Conservation (phyloP, 2,888 invertebrate species). For the Scaptomyza polygonia region DNA sequence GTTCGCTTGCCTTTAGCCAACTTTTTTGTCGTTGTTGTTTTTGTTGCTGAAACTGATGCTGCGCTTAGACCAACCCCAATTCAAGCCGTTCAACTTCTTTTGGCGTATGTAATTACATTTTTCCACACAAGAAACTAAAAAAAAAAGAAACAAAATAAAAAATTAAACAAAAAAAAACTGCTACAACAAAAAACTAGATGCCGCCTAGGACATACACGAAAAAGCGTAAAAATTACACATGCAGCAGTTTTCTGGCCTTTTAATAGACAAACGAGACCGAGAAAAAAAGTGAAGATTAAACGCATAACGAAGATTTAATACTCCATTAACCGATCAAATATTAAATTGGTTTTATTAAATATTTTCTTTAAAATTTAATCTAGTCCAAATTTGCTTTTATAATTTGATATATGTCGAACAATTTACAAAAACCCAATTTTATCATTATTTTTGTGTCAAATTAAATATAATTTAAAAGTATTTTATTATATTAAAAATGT, state of each 20-base stretch:
- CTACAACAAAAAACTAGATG: constrained; percentile 50
- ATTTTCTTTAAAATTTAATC: too few relatives aligned
- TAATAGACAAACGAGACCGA: constrained; percentile 32
- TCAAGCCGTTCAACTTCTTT: constrained; percentile 63
- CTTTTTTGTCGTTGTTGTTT: constrained; percentile 23
- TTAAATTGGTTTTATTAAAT: too few relatives aligned
- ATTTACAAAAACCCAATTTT: too few relatives aligned
- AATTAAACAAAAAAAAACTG: too few relatives aligned
- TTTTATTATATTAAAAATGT: too few relatives aligned
- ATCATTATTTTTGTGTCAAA: too few relatives aligned
- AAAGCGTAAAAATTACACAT: constrained; percentile 75
- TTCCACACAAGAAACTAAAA: constrained; percentile 63
- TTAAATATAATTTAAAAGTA: too few relatives aligned
- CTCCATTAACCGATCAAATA: background rate
- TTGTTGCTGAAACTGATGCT: constrained; percentile 27
- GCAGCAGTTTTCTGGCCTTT: constrained; percentile 72
- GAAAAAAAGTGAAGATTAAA: constrained; percentile 4
- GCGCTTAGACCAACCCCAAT: constrained; percentile 50
- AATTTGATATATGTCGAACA: too few relatives aligned
- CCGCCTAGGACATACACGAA: constrained; percentile 55
- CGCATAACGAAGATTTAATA: background rate
- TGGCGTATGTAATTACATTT: constrained; percentile 80
- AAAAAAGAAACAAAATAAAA: constrained; percentile 24
- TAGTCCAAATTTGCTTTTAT: too few relatives aligned
- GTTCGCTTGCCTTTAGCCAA: constrained; percentile 38